Evolutionary conservation across 2,113 vertebrate genomes (phyloP), one percentile per base, ranked within the genome.

Genomic region (Lagenorhynchus albirostris): DNA sequence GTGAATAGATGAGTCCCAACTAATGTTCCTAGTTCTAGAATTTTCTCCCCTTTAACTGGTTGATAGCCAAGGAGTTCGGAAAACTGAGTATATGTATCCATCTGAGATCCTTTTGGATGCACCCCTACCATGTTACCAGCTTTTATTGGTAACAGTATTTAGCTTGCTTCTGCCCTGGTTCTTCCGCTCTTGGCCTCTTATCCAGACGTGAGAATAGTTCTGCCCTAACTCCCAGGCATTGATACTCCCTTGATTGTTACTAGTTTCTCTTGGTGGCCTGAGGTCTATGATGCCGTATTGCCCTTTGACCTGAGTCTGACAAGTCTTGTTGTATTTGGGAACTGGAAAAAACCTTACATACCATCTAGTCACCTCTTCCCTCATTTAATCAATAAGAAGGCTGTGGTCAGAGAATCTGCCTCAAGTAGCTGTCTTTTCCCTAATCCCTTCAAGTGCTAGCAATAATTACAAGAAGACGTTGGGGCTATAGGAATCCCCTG

Each of bases 91-190:
- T 18, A 21, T 21, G 4, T 12, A 13, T 9, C 26, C n/a, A 74
- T 15, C 31, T 65, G 8, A 33, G 7, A 58, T 55, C 12, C 53
- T 73, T 71, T 26, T n/a, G 15, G 3, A 80, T 47, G 14, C 1
- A 3, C 11, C 2, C 9, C 3, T 14, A 3, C 23, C 0, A 1
- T 50, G 31, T 60, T 41, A 47, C 8, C 41, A 73, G 47, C 6
- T 38, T 80, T 77, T 53, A 71, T 20, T 20, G 13, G 26, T 63
- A 89, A 31, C 11, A 77, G 6, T 36, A 62, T 2, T 10, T 6
- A 21, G 15, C 18, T 86, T 10, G 71, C 1, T n/a, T 84, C 6
- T 70, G 13, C 21, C 8, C 1, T 65, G 38, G 1, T 38, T 80
- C 47, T 88, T 89, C 67, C 84, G 10, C 3, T n/a, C 18, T 55